phyloP scores from a whole-genome alignment of 2,797 vertebrate genomes.

The Ptychobarbus kaznakovi region DNA sequence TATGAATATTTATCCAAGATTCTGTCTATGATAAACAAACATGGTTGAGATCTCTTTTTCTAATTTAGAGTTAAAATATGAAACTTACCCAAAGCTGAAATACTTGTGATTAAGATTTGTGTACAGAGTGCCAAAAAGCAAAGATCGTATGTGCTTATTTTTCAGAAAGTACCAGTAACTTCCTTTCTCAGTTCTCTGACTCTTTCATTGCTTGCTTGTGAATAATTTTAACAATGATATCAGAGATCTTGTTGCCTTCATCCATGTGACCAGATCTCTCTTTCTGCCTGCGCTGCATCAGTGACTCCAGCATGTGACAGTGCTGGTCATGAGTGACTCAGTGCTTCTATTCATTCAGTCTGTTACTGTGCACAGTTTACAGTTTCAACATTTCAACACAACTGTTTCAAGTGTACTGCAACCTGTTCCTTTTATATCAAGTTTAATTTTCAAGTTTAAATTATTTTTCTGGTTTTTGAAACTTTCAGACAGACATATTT shows the following conservation, averaged over 20 bases:
- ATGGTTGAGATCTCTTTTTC: not conserved
- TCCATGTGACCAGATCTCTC: not conserved
- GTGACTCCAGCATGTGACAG: not conserved
- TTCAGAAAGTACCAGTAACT: not conserved
- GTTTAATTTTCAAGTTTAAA: not conserved
- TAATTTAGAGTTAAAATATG: not conserved
- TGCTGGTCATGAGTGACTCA: slow-evolving; percentile 8
- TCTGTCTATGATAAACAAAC: not conserved
- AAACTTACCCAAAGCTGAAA: not conserved
- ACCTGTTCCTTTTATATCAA: not conserved
- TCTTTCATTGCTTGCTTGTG: slow-evolving; percentile 6
- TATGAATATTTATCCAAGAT: slow-evolving; percentile 29
- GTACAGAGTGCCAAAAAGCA: not conserved
- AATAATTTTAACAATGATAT: slow-evolving; percentile 9
- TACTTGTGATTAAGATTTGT: not conserved
- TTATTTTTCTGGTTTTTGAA: not conserved
- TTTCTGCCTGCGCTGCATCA: not conserved
- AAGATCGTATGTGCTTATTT: not conserved
- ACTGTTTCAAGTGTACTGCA: not conserved
- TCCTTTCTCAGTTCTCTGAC: not conserved
- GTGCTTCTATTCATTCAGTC: not conserved
- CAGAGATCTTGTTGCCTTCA: not conserved
- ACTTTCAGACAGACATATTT: not conserved
- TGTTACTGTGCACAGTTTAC: not conserved
- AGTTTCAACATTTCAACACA: not conserved